Evolutionary conservation across 2,888 invertebrate genomes (phyloP).

Genomic region (Drosophila algonquin): DNA sequence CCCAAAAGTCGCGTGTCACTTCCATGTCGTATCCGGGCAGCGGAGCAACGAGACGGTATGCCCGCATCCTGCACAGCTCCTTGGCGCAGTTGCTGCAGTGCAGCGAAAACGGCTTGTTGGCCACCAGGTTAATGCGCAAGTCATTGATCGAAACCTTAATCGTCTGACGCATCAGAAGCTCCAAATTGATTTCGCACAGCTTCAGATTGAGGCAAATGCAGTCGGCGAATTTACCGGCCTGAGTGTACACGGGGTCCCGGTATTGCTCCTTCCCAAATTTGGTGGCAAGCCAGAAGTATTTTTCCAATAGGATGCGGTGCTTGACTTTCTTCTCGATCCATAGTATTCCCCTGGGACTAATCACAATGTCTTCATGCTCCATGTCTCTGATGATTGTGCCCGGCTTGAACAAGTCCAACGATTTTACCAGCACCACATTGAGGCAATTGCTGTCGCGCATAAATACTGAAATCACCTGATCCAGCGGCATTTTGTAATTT

Average conservation of each 20-base stretch:
- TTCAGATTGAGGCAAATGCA: conserved; percentile 21
- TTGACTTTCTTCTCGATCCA: conserved; percentile 37
- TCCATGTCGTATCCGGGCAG: conserved; percentile 36
- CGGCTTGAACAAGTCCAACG: conserved; percentile 14
- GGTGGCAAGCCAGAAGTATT: conserved; percentile 24
- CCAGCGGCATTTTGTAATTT: conserved; percentile 46
- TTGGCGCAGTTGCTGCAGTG: conserved; percentile 47
- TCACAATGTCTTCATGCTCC: conserved; percentile 3
- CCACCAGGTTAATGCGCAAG: conserved; percentile 2
- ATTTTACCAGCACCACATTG: conserved; percentile 47
- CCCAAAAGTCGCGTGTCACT: conserved; percentile 25
- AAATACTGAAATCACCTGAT: conserved; percentile 43
- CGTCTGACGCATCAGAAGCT: conserved; percentile 8
- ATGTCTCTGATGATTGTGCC: background rate
- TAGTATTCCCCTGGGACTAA: conserved; percentile 30
- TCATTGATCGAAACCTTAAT: conserved; percentile 10
- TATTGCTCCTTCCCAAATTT: background rate
- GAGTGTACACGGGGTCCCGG: background rate
- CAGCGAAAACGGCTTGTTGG: conserved; percentile 7
- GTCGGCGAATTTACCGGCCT: background rate
- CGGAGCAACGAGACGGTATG: conserved; percentile 23
- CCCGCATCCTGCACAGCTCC: conserved; percentile 16
- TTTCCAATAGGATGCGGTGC: conserved; percentile 28
- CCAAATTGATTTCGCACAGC: conserved; percentile 21
- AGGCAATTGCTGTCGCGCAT: conserved; percentile 31